Percentiles rank a stretch among this genome's conserved stretches.
These are phyloP conservation scores for Druon quercuslanigerum DNA, from an alignment of 1,140 invertebrate genomes.

Conservation along the genomic window DNA sequence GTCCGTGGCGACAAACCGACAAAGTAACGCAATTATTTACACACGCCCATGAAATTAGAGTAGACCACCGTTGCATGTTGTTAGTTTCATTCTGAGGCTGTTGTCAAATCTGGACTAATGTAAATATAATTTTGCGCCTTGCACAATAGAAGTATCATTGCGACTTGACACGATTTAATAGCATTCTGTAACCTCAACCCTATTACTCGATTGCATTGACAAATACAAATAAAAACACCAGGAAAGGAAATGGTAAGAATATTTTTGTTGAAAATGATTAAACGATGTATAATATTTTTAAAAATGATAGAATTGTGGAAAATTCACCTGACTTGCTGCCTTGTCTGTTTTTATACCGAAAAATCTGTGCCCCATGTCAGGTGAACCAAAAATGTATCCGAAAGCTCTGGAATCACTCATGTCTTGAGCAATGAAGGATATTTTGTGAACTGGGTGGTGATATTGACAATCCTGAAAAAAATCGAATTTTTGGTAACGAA, in stretches of 20 bases:
- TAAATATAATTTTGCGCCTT: slow-evolving; percentile 68
- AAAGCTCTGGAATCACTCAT: slow-evolving; percentile 97
- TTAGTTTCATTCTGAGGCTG: slow-evolving; percentile 47
- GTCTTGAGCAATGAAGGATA: slow-evolving; percentile 99
- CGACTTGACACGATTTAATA: background rate
- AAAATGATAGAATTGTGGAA: background rate
- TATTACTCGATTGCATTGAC: background rate
- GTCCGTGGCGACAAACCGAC: slow-evolving; percentile 57
- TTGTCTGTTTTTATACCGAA: slow-evolving; percentile 99
- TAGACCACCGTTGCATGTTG: slow-evolving; percentile 43
- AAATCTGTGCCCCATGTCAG: slow-evolving; percentile 96
- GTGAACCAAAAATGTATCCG: slow-evolving; percentile 98
- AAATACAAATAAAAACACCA: background rate
- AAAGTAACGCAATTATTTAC: slow-evolving; percentile 73
- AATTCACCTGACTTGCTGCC: slow-evolving; percentile 90
- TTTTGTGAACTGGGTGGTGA: slow-evolving; percentile 98
- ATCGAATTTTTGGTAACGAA: slow-evolving; percentile 35
- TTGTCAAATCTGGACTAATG: slow-evolving; percentile 65
- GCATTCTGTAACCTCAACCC: background rate
- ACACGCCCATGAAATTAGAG: slow-evolving; percentile 64
- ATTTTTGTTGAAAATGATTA: too few species aligned
- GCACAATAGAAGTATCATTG: slow-evolving; percentile 19
- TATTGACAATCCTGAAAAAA: slow-evolving; percentile 91
- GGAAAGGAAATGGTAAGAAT: too few species aligned
- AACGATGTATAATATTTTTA: too few species aligned